Evolutionary conservation across 2,888 invertebrate genomes (phyloP), one percentile per base, ranked within the genome.

Genomic region (Dilophus febrilis): DNA sequence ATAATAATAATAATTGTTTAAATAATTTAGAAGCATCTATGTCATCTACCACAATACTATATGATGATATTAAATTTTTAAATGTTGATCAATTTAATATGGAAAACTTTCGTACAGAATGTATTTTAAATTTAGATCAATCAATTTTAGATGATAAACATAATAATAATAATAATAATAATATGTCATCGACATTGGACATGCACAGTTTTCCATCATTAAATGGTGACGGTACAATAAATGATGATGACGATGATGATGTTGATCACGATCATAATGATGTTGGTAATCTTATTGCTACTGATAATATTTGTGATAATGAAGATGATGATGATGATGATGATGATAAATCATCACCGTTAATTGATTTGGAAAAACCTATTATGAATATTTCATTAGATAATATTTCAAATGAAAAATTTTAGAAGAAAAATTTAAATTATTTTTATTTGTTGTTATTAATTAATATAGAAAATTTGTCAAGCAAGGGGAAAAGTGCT

Each of bases 11-110:
- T 49, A 42, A 47, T 51, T 16, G 48, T 46, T 45, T 57, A 34
- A 58, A 59, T 22, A 22, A 22, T 42, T 47, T 59, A 39, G 59
- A 57, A 34, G 52, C 55, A 37, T 51, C 53, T 22, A 47, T 46
- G 31, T 57, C 61, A 33, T n/a, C n/a, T n/a, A n/a, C n/a, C n/a
- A n/a, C n/a, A n/a, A n/a, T n/a, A n/a, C 55, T 58, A 28, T 61
- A 61, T 40, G 62, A 63, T 38, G 63, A 60, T 47, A 62, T 62
- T 53, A 62, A 63, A 48, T 63, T 59, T 46, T 53, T 63, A 35
- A 60, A 58, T 47, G 61, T 61, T 38, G 63, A 63, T 49, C 61
- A 63, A 45, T 63, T 61, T 41, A 59, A 60, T 45, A 63, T 63
- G 45, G 63, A 63, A 28, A 59, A 57, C 46, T 59, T 63, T 40